Evolutionary conservation across 2,888 invertebrate species (phyloP).

Genomic region (Drosophila mercatorum): DNA sequence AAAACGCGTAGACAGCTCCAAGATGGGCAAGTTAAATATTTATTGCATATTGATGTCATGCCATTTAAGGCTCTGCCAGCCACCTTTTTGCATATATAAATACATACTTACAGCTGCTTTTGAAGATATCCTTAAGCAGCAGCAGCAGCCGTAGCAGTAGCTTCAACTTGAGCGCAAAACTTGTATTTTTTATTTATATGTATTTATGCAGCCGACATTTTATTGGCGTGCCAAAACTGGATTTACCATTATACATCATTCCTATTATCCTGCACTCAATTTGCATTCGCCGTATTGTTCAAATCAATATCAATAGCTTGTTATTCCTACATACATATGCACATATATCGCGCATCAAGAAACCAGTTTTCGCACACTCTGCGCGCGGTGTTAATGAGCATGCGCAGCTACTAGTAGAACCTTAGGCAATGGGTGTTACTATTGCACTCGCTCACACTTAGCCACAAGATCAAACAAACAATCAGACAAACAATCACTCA

Average conservation of each 20-base stretch:
- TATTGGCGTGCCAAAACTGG: conserved; percentile 9
- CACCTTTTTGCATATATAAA: conserved; percentile 64
- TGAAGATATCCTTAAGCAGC: conserved; percentile 20
- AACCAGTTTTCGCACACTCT: not conserved
- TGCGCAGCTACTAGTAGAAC: not conserved
- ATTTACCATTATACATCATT: conserved; percentile 12
- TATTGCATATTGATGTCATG: conserved; percentile 76
- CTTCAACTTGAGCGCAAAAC: conserved; percentile 4
- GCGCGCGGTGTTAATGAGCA: not conserved
- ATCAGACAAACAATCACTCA: conserved; percentile 1
- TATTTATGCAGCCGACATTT: conserved; percentile 16
- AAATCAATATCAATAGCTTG: conserved; percentile 5
- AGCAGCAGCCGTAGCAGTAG: conserved; percentile 1
- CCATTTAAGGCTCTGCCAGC: conserved; percentile 66
- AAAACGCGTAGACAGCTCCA: conserved; percentile 68
- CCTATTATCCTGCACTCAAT: conserved; percentile 15
- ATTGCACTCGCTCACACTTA: not conserved
- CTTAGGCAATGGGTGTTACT: not conserved
- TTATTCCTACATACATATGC: not conserved
- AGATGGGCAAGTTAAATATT: conserved; percentile 74
- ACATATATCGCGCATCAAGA: not conserved
- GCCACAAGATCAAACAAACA: too few relatives aligned
- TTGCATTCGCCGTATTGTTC: conserved; percentile 9
- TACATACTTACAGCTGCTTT: conserved; percentile 36
- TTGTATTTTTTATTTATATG: conserved; percentile 13